Conservation (phyloP, 2,797 vertebrate genomes). For the Uromys caudimaculatus region DNA sequence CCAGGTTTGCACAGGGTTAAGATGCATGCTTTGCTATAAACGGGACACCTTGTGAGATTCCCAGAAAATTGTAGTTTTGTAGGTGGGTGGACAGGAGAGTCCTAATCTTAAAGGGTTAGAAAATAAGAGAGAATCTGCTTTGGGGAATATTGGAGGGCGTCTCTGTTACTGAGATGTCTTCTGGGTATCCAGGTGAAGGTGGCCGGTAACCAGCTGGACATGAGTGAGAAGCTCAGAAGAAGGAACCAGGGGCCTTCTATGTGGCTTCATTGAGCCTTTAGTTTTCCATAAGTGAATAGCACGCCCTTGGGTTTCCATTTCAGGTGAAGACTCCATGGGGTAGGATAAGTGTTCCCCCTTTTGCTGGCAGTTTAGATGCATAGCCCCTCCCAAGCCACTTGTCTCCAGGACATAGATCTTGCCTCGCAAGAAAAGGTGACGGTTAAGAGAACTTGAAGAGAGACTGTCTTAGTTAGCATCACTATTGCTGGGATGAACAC, state of each 20-base stretch:
- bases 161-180: neutral
- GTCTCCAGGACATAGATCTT: neutral
- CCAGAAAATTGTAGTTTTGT: neutral
- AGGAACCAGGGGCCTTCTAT: neutral
- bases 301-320: neutral
- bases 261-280: neutral
- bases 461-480: neutral
- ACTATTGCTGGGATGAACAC: neutral
- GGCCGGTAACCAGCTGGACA: neutral
- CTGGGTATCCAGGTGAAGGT: neutral
- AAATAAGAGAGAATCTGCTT: neutral
- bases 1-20: neutral
- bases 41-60: neutral
- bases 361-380: neutral
- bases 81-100: neutral
- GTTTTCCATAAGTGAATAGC: neutral
- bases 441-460: neutral
- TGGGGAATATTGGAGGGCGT: neutral
- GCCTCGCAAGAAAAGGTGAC: neutral
- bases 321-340: neutral
- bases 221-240: neutral
- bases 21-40: too few species aligned
- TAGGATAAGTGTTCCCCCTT: neutral
- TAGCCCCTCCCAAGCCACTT: neutral
- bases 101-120: neutral